Evolutionary conservation across 2,113 vertebrate genomes (phyloP).

Genomic region (Sylvia atricapilla): DNA sequence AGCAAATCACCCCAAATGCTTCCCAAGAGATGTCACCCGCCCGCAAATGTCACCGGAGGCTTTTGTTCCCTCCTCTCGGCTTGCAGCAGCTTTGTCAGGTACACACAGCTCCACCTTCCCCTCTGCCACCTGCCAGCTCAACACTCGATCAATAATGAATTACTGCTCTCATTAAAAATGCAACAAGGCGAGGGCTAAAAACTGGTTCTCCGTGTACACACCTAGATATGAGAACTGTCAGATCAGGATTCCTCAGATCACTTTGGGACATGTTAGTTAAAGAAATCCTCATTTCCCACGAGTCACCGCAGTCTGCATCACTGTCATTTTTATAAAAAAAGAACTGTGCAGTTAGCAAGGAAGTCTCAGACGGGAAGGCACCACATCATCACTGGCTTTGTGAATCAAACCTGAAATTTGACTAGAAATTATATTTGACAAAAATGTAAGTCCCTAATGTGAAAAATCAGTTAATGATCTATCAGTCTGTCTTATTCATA

Average conservation of each 20-base stretch:
- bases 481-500: neutral
- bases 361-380: neutral
- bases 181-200: neutral
- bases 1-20: neutral
- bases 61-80: neutral
- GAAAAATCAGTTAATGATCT: neutral
- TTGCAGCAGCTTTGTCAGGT: neutral
- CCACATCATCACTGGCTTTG: neutral
- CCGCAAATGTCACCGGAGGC: accelerated
- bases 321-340: neutral
- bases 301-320: accelerated
- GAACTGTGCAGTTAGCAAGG: neutral
- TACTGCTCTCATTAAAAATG: neutral
- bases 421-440: neutral
- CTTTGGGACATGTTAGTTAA: neutral
- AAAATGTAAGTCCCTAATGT: neutral
- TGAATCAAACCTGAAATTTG: neutral
- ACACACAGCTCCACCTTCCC: neutral
- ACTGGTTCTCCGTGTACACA: neutral
- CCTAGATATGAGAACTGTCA: neutral
- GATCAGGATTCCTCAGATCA: neutral
- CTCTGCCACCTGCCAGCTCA: neutral
- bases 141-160: neutral
- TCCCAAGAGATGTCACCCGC: neutral
- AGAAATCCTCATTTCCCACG: neutral